Evolutionary conservation across 2,113 vertebrate genomes (phyloP), one percentile per base, ranked within the genome.

Genomic region (Hepsetus odoe): DNA sequence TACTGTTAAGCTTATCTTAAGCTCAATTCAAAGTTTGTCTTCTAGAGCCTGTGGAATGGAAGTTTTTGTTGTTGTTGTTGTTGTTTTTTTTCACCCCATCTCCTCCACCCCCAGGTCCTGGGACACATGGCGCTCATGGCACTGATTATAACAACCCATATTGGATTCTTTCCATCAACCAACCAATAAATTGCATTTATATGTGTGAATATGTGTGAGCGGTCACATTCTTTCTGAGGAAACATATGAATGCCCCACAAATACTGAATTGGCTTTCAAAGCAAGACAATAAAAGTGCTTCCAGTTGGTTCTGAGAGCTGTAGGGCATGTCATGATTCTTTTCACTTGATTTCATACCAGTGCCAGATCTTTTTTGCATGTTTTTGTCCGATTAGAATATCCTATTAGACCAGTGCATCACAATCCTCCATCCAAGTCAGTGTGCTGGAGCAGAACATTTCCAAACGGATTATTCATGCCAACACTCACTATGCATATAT

Each of bases 371-470:
- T 64, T 46, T 69, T 76, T 20, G 26, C 38, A 44, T 68, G 40
- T 61, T 76, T 67, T 51, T 44, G 38, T 56, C 68, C 40, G 65
- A 77, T 77, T 59, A 77, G 28, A 32, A 77, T 61, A 59, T 70
- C 70, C 59, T 77, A 67, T 67, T 67, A 77, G 49, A 33, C 28
- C 51, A 35, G 61, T 69, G 65, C 38, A 77, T 59, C 75, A 69
- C 49, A 18, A 10, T 32, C 26, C 62, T 7, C 32, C 33, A 11
- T 44, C 26, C 61, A 12, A 53, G 61, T 53, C 44, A 28, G n/a
- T 12, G 10, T 56, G 61, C 40, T 26, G 16, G 32, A 38, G 49
- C 74, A 56, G 26, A 38, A 40, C 30, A 30, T 16, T 30, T n/a
- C 33, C 22, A 69, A 49, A 69, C 42, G n/a, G 49, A 67, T 56